Base-by-base conservation (phyloP, 2,113 vertebrate genomes). In the Canis aureus region DNA sequence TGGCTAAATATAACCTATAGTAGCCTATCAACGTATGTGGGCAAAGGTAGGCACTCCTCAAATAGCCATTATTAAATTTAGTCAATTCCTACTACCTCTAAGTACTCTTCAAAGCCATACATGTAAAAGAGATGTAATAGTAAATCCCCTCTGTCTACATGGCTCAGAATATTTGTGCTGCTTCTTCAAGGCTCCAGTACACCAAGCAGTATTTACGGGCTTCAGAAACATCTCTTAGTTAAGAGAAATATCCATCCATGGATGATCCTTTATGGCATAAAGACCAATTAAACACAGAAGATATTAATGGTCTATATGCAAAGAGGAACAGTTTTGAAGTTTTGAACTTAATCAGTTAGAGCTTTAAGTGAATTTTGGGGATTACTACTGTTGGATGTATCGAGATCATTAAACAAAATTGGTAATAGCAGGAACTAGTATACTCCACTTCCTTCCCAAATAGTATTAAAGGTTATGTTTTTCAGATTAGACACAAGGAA, bases 401-500 rank as follows among this genome's bases (percentile, higher is more conserved):
- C 5, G 7, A 83, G 11, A 22, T 76, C 62, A 43, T n/a, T 69
- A 80, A 74, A 88, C 5, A 62, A 22, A 82, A 86, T 49, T 38
- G 22, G 17, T 5, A 35, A 67, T 78, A 49, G 1, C 29, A 55
- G 29, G 19, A 94, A 84, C 66, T 71, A 8, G 43, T 27, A 92
- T 86, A 62, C 29, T 59, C 3, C 57, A 2, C 15, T 83, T 95
- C 87, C 29, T 71, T 6, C n/a, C 10, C 27, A 69, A 43, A 67
- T 23, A 73, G 38, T 29, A 55, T 38, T n/a, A 83, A 80, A 76
- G 35, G 43, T 80, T 51, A 29, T 66, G 10, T 32, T 17, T 59
- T 96, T 97, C 71, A 66, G 17, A 92, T 57, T 5, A 79, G 29
- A 69, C 25, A 69, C 8, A 64, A 57, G 35, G 53, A 94, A 95